Conservation (phyloP, 2,888 invertebrate species). For the Lepidochrysops patricia region DNA sequence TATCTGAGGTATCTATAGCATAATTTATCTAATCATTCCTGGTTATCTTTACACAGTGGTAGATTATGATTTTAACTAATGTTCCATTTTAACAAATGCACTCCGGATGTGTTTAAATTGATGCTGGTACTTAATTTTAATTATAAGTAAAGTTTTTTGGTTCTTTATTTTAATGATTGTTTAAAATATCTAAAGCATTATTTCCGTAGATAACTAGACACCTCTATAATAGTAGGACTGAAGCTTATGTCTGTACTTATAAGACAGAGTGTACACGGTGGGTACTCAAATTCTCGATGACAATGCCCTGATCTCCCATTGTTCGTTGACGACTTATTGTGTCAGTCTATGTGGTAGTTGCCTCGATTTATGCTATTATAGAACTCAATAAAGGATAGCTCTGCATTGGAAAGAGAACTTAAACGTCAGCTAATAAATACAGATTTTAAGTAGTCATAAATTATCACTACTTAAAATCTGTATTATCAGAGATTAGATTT, state of each 20-base stretch:
- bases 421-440: too few species aligned
- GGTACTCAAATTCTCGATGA: background rate
- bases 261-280: background rate
- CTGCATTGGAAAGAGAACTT: background rate
- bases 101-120: background rate
- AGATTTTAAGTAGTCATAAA: too few species aligned
- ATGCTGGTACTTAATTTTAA: too few species aligned
- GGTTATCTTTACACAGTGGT: background rate
- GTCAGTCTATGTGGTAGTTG: background rate
- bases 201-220: too few species aligned
- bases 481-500: too few species aligned
- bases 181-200: too few species aligned
- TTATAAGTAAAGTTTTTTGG: background rate
- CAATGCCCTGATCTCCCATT: background rate
- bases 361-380: background rate
- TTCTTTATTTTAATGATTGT: background rate
- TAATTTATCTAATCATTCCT: background rate
- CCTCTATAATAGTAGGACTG: too few species aligned
- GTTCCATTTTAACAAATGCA: background rate
- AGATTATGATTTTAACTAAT: background rate
- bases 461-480: too few species aligned
- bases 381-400: background rate
- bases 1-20: background rate
- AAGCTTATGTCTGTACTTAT: too few species aligned
- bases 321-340: conserved; percentile 4